Conservation (phyloP, 2,797 vertebrate genomes). For the Eremophila alpestris region DNA sequence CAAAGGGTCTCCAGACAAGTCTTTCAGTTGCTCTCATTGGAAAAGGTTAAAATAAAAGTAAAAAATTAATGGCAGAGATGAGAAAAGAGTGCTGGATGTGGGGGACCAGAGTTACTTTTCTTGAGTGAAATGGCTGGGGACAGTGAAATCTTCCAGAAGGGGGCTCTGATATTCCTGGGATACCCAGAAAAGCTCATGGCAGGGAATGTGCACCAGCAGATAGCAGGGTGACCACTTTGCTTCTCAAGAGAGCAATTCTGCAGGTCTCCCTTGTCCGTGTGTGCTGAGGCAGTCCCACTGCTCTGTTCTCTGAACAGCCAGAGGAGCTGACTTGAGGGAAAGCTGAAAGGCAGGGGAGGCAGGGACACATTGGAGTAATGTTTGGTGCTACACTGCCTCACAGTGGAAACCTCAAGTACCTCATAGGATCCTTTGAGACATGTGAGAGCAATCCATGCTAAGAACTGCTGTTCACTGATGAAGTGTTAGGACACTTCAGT, state of each 20-base stretch:
- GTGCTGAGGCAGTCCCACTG: background rate
- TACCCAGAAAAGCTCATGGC: background rate
- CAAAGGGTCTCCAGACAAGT: background rate
- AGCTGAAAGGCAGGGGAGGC: background rate
- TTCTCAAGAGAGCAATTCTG: background rate
- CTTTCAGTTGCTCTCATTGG: background rate
- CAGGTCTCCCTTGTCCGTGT: rapidly evolving
- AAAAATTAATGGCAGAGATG: background rate
- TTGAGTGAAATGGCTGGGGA: background rate
- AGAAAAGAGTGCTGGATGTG: background rate
- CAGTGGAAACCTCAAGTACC: background rate
- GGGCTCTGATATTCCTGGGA: background rate
- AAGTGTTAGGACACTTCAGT: background rate
- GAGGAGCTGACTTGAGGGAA: background rate
- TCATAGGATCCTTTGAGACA: background rate
- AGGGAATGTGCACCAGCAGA: background rate
- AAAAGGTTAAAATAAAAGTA: background rate
- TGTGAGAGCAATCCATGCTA: rapidly evolving
- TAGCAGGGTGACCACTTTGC: background rate
- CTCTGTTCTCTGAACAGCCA: background rate
- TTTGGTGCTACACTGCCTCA: constrained; percentile 4
- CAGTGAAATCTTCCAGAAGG: background rate
- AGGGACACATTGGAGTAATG: rapidly evolving
- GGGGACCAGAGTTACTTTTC: background rate
- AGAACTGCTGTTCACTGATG: background rate